phyloP scores from a whole-genome alignment of 2,888 invertebrate species.

The Lasius fuliginosus region DNA sequence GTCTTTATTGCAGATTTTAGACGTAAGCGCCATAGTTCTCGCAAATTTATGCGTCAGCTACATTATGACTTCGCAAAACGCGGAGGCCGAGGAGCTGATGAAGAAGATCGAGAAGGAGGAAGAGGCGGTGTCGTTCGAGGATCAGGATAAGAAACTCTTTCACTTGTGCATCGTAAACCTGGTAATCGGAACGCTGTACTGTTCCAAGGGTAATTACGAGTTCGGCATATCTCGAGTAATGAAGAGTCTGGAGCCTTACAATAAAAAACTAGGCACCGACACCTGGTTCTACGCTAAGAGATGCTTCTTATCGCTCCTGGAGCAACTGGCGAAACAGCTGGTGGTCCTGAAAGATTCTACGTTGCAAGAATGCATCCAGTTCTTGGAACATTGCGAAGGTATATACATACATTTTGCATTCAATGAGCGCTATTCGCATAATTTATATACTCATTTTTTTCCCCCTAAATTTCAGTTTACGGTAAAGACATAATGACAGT shows the following conservation, averaged over 20 bases:
- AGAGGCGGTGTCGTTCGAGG: conserved; percentile 96
- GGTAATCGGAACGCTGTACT: conserved; percentile 99
- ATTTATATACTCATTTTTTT: conserved; percentile 14
- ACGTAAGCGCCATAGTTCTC: conserved; percentile 98
- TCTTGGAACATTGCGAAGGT: conserved; percentile 96
- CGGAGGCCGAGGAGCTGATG: conserved; percentile 99
- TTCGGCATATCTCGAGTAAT: conserved; percentile 99
- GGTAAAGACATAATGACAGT: conserved; percentile 94
- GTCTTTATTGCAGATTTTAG: conserved; percentile 90
- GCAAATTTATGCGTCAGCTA: conserved; percentile 99
- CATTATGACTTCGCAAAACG: conserved; percentile 99
- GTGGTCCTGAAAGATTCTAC: conserved; percentile 95
- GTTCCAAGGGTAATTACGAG: conserved; percentile 99
- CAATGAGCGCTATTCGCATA: not conserved
- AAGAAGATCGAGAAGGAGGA: conserved; percentile 99
- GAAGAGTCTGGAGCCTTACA: conserved; percentile 97
- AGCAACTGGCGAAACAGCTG: conserved; percentile 96
- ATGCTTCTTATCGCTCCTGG: conserved; percentile 97
- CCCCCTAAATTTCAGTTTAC: conserved; percentile 88
- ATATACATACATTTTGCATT: conserved; percentile 42
- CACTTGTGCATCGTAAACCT: conserved; percentile 99
- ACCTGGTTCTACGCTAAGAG: conserved; percentile 99
- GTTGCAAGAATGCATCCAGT: conserved; percentile 94
- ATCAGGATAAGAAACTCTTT: conserved; percentile 97
- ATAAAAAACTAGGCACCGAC: conserved; percentile 98